Evolutionary conservation across 2,797 vertebrate genomes (phyloP).

Genomic region (Pristis pectinata): DNA sequence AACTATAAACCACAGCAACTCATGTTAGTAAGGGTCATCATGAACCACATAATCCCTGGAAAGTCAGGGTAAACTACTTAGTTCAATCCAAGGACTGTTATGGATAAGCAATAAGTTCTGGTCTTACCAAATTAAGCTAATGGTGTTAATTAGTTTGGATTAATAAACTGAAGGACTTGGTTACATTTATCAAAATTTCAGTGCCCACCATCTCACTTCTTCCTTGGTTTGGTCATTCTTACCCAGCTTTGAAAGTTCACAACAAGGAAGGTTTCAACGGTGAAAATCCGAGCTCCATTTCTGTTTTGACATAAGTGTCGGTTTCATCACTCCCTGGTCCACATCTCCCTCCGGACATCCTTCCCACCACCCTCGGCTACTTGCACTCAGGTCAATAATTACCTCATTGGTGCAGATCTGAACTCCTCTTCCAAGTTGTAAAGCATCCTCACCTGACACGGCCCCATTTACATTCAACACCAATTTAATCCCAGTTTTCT

Average conservation of each 20-base stretch:
- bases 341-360: not conserved
- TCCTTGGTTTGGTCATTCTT: not conserved
- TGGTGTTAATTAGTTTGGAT: too few species aligned
- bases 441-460: not conserved
- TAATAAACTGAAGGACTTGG: too few species aligned
- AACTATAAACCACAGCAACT: too few species aligned
- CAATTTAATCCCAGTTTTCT: not conserved
- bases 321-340: not conserved
- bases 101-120: too few species aligned
- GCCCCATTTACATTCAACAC: not conserved
- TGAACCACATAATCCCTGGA: too few species aligned
- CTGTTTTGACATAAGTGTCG: not conserved
- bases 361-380: not conserved
- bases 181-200: not conserved
- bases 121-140: too few species aligned
- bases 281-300: not conserved
- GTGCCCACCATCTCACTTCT: not conserved
- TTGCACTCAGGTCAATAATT: not conserved
- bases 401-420: not conserved
- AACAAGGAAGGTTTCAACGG: not conserved
- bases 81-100: too few species aligned
- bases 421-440: not conserved
- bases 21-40: too few species aligned
- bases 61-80: too few species aligned
- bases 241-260: not conserved